Evolutionary conservation across 2,797 vertebrate genomes (phyloP).

Genomic region (Diglossa cyanea): DNA sequence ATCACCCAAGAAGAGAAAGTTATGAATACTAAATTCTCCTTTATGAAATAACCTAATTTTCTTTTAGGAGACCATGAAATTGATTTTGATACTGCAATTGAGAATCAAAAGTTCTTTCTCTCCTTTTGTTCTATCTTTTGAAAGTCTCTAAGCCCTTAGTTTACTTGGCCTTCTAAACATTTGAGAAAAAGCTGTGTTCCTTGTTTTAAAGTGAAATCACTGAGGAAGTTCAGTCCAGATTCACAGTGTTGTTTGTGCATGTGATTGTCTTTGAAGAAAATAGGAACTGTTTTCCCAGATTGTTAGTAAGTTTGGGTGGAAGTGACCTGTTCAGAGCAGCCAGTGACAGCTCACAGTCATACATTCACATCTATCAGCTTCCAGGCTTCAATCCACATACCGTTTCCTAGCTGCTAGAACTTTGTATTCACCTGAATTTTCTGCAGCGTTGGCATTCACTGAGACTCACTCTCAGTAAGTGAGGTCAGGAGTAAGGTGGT

Average conservation of each 20-base stretch:
- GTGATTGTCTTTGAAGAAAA: not conserved
- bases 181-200: not conserved
- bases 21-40: not conserved
- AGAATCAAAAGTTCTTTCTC: not conserved
- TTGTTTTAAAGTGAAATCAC: not conserved
- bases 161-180: not conserved
- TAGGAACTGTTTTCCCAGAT: not conserved
- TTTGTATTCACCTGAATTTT: not conserved
- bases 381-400: not conserved
- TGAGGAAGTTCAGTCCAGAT: not conserved
- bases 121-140: not conserved
- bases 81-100: not conserved
- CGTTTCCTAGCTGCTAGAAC: not conserved
- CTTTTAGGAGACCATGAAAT: not conserved
- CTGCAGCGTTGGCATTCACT: not conserved
- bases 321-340: not conserved
- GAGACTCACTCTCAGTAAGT: not conserved
- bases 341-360: not conserved
- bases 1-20: not conserved
- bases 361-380: not conserved
- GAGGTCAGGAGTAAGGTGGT: not conserved
- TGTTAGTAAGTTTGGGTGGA: not conserved
- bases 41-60: not conserved
- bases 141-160: not conserved
- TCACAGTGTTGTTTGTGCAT: not conserved